Conservation (phyloP, 1,140 invertebrate species). For the Subanguina moxae region DNA sequence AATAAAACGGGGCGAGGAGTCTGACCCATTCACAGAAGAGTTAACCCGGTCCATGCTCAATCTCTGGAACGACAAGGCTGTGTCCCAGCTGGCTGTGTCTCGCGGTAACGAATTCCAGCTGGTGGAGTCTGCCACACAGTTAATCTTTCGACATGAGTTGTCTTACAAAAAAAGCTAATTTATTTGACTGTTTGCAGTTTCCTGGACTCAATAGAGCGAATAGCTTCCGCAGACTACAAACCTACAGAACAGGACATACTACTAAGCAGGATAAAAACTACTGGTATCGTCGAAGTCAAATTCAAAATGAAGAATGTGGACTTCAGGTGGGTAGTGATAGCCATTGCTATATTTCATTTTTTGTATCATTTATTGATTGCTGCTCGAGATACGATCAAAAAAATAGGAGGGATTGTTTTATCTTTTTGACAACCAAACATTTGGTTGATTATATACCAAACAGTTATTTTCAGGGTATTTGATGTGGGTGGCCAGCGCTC, state of each 20-base stretch:
- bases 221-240: constrained; percentile 82
- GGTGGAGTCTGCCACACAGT: constrained; percentile 63
- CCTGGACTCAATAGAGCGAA: constrained; percentile 83
- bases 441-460: too few relatives aligned
- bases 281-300: constrained; percentile 82
- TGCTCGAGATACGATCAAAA: too few relatives aligned
- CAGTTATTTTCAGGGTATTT: constrained; percentile 55
- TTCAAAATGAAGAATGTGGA: constrained; percentile 65
- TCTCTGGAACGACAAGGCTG: constrained; percentile 59
- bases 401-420: too few relatives aligned
- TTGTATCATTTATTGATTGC: too few relatives aligned
- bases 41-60: constrained; percentile 34
- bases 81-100: constrained; percentile 56
- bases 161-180: constrained; percentile 69
- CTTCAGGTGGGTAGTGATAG: constrained; percentile 45
- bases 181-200: constrained; percentile 45
- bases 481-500: constrained; percentile 64
- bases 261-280: constrained; percentile 89
- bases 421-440: too few relatives aligned
- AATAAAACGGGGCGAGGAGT: constrained; percentile 57
- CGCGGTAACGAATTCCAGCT: constrained; percentile 63
- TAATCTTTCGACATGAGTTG: constrained; percentile 76
- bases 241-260: constrained; percentile 95
- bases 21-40: constrained; percentile 49
- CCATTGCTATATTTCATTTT: not conserved